Evolutionary conservation across 2,888 invertebrate species (phyloP).

Genomic region (Carpatolechia fugitivella): DNA sequence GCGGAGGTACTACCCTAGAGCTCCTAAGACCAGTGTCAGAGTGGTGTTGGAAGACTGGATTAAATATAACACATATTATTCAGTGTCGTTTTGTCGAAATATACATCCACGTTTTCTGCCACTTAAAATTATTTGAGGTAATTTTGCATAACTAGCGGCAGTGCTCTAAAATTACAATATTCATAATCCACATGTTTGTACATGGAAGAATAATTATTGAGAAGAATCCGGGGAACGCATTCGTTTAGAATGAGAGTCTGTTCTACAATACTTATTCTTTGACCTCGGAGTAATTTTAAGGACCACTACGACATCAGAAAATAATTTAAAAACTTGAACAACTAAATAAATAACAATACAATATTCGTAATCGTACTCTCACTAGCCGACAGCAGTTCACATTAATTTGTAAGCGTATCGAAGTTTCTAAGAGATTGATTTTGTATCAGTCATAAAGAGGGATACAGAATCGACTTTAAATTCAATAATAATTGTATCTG

Average conservation of each 20-base stretch:
- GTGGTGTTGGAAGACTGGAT: conserved; percentile 61
- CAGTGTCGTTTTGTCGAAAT: conserved; percentile 25
- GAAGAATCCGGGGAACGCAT: no score
- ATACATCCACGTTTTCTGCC: conserved; percentile 33
- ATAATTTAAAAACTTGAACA: conserved; percentile 33
- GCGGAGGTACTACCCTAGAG: conserved; percentile 40
- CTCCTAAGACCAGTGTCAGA: conserved; percentile 22
- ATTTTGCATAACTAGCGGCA: conserved; percentile 40
- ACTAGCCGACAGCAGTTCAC: conserved; percentile 3
- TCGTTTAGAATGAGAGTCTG: neutral
- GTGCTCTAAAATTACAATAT: conserved; percentile 29
- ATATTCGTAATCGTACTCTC: conserved; percentile 22
- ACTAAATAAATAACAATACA: conserved; percentile 41
- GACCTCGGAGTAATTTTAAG: neutral
- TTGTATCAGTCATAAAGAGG: neutral
- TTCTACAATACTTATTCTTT: conserved; percentile 1
- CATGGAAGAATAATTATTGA: conserved; percentile 3
- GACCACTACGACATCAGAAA: conserved; percentile 19
- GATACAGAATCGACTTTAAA: neutral
- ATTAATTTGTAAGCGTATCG: conserved; percentile 12
- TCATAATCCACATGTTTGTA: neutral
- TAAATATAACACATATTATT: conserved; percentile 31
- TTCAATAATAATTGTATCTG: neutral
- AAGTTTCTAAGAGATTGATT: neutral
- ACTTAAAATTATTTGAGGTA: conserved; percentile 48